Conservation (phyloP, 2,113 vertebrate genomes). For the Phrynocephalus versicolor region DNA sequence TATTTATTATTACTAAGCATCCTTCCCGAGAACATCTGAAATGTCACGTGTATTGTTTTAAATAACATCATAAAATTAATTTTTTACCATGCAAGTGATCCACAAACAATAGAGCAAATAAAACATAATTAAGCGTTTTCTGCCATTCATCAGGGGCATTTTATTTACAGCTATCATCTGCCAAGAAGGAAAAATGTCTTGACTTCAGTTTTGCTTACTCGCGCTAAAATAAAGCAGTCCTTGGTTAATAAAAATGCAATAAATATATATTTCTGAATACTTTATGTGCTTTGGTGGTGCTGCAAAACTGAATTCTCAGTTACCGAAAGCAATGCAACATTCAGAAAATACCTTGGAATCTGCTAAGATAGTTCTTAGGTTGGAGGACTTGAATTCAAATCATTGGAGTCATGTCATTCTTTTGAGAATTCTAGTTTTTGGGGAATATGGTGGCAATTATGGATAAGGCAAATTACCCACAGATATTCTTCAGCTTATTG, state of each 20-base stretch:
- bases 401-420: neutral
- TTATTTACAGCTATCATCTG: slow-evolving; percentile 56
- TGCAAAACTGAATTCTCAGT: neutral
- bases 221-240: slow-evolving; percentile 26
- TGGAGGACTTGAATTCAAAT: neutral
- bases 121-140: slow-evolving; percentile 70
- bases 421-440: too few relatives aligned
- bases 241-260: slow-evolving; percentile 21
- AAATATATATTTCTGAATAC: neutral
- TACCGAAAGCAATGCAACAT: neutral
- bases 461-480: too few relatives aligned
- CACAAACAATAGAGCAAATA: slow-evolving; percentile 58
- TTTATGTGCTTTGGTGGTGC: neutral
- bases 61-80: slow-evolving; percentile 67
- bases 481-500: neutral
- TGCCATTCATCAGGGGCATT: slow-evolving; percentile 54
- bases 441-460: neutral
- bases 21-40: slow-evolving; percentile 56
- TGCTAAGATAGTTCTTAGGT: neutral
- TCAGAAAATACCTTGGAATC: neutral
- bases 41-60: slow-evolving; percentile 70
- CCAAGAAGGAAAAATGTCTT: slow-evolving; percentile 62
- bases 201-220: slow-evolving; percentile 52
- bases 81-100: slow-evolving; percentile 64
- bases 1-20: slow-evolving; percentile 66